phyloP scores from a whole-genome alignment of 2,113 vertebrate genomes.

The Vulpes ferrilata region DNA sequence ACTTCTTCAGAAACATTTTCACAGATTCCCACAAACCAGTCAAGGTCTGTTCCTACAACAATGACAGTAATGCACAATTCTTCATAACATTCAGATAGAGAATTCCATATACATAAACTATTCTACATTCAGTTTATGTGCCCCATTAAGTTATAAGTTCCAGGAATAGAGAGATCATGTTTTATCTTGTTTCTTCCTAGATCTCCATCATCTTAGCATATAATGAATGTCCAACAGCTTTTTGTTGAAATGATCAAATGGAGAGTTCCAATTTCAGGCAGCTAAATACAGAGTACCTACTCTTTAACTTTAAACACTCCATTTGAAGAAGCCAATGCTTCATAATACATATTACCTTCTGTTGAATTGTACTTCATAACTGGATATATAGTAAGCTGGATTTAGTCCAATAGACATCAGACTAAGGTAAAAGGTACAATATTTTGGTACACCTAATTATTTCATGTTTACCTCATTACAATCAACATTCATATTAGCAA shows the following conservation, averaged over 20 bases:
- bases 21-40: neutral
- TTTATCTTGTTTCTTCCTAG: conserved; percentile 9
- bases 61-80: neutral
- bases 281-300: conserved; percentile 16
- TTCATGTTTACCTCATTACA: conserved; percentile 47
- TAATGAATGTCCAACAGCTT: neutral
- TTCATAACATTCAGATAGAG: neutral
- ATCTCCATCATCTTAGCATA: neutral
- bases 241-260: conserved; percentile 32
- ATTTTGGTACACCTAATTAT: conserved; percentile 48
- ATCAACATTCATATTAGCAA: conserved; percentile 53
- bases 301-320: neutral
- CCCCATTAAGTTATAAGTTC: neutral
- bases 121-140: neutral
- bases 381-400: neutral
- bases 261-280: neutral
- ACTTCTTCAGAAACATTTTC: neutral
- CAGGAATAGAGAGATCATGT: neutral
- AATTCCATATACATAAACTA: neutral
- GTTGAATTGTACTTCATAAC: neutral
- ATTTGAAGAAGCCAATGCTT: conserved; percentile 32
- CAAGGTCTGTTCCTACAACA: neutral
- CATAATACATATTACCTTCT: neutral
- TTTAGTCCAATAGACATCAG: neutral
- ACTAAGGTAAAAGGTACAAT: conserved; percentile 19